Base-by-base conservation (phyloP, 2,113 vertebrate species). In the Hydropotes inermis region DNA sequence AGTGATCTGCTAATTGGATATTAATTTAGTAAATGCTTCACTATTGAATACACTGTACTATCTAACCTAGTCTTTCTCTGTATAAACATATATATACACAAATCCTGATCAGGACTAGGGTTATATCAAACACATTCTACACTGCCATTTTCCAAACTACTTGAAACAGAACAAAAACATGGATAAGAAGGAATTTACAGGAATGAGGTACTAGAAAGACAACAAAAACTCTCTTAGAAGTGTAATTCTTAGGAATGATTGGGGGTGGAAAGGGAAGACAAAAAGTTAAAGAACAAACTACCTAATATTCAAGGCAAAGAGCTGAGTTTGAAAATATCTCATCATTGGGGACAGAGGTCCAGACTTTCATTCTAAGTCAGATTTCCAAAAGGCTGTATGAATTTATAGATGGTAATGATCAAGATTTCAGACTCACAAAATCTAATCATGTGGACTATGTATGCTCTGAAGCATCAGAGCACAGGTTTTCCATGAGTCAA, bases 71-170 rank as follows among this genome's bases (percentile, higher is more conserved):
- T 39, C 45, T 87, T 85, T 74, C 54, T 74, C 67, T 52, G 30
- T 52, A 12, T 81, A 12, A 52, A 2, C 45, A 13, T 52, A 7
- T 52, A 13, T n/a, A n/a, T n/a, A 82, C 97, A 97, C 97, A 98
- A 98, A 98, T 98, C 94, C 97, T 98, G 97, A 97, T 97, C 98
- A 98, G 98, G 98, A 98, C 98, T 98, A 98, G 98, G 97, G 97
- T 98, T 98, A 98, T 98, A 98, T 95, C 98, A 99, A 98, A 98
- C 97, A 98, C 98, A 98, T 98, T 98, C 98, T 98, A 98, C 89
- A 97, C 95, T 98, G 97, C 97, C 98, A 98, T 99, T 98, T 99
- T 98, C 98, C 98, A 98, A 99, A 98, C 97, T 98, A 98, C 98
- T 98, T 98, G 96, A 98, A 98, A 97, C 97, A 98, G 93, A 98